Conservation (phyloP, 2,797 vertebrate genomes). For the Phoebastria nigripes region DNA sequence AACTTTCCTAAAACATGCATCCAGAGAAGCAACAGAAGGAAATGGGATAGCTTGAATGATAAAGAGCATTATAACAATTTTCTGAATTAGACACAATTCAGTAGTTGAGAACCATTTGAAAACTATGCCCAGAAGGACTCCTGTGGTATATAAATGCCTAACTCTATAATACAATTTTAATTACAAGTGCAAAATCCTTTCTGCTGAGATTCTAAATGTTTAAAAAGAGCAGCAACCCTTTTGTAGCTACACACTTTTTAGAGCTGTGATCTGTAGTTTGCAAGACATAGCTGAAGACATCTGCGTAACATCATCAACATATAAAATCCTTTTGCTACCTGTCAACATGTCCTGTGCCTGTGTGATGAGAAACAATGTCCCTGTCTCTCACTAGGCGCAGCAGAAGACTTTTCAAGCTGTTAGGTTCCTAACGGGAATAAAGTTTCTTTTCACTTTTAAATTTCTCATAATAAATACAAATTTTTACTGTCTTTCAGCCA, state of each 20-base stretch:
- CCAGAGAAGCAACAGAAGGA: background rate
- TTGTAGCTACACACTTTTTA: background rate
- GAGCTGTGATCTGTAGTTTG: constrained; percentile 17
- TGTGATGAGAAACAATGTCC: background rate
- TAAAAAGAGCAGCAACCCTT: background rate
- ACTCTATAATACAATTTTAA: background rate
- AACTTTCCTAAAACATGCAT: background rate
- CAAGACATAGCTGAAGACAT: background rate
- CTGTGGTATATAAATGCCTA: background rate
- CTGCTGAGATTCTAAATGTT: background rate
- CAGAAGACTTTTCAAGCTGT: background rate
- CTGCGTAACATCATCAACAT: background rate
- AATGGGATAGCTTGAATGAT: background rate
- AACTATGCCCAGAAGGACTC: background rate
- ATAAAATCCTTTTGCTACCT: background rate
- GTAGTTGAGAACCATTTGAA: background rate
- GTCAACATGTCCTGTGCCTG: background rate
- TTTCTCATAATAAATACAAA: background rate
- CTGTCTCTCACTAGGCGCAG: background rate
- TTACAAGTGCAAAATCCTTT: background rate
- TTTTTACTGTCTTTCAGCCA: constrained; percentile 12
- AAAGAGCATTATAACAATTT: background rate
- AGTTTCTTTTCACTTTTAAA: constrained; percentile 41
- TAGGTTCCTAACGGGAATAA: background rate
- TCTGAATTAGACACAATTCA: constrained; percentile 11